Conservation (phyloP, 2,797 vertebrate genomes). For the Falco berigora region DNA sequence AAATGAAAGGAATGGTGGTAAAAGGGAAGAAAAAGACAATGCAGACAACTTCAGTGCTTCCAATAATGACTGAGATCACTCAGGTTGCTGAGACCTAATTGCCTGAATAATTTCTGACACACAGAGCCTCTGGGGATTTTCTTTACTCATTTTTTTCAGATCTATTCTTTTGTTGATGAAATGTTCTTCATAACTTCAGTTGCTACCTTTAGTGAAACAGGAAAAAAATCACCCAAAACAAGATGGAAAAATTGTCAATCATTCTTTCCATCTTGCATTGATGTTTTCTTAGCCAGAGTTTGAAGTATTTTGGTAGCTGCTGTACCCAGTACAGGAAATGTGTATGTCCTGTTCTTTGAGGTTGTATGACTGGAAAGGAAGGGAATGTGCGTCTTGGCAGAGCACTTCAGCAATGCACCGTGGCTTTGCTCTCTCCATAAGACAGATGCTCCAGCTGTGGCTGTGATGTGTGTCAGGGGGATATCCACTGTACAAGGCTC, state of each 20-base stretch:
- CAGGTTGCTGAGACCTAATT: not conserved
- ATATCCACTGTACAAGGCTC: not conserved
- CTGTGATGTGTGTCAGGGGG: not conserved
- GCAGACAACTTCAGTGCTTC: not conserved
- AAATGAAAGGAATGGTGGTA: not conserved
- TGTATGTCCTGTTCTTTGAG: not conserved
- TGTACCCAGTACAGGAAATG: not conserved
- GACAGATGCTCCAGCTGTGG: not conserved
- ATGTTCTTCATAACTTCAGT: constrained; percentile 53
- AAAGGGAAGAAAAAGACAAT: not conserved
- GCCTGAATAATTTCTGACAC: not conserved
- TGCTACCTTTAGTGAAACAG: constrained; percentile 32
- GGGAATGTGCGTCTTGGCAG: not conserved
- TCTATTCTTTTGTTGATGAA: constrained; percentile 37
- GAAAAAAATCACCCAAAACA: not conserved
- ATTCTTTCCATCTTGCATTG: not conserved
- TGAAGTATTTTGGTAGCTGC: not conserved
- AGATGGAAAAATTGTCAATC: not conserved
- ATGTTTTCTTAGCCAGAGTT: not conserved
- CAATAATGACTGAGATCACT: not conserved
- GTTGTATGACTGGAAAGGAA: not conserved
- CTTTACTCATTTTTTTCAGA: constrained; percentile 43
- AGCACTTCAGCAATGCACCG: not conserved
- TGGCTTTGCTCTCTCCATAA: not conserved
- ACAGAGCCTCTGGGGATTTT: constrained; percentile 29